Base-by-base conservation (phyloP, 2,888 invertebrate genomes). In the Apamea monoglypha region DNA sequence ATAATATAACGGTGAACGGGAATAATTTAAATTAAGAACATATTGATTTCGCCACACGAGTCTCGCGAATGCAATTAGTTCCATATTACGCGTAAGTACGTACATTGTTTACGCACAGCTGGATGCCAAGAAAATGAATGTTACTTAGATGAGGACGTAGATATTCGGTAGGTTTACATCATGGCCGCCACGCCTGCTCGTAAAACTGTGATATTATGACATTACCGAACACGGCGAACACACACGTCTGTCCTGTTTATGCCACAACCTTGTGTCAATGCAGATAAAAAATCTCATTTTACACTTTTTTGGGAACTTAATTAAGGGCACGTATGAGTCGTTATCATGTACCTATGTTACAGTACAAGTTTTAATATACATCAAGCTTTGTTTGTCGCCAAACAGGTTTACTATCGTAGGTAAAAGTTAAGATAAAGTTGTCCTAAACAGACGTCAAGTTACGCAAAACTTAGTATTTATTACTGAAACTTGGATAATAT, bases 191-290 rank as follows among this genome's bases (percentile, higher is more conserved):
- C 88, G 82, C 83, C 88, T 84, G 44, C 75, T 84, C 85, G 74
- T 87, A 87, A 89, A 87, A 85, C 80, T 72, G 77, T 89, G 85
- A 80, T 85, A 87, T 87, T 87, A 87, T 89, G 88, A 82, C 88
- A 87, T 85, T 82, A 77, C 80, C 66, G 47, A 86, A 75, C 86
- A 88, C 78, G 78, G 80, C 68, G 53, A 86, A 75, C 86, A 88
- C 78, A 86, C 84, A 84, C 75, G 32, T 71, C 70, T 73, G 79
- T 61, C 68, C 40, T 83, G 78, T 87, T 83, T 87, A 78, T 59
- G 74, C 66, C 66, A 36, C 71, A 77, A 61, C 77, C 78, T 85
- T 88, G 68, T 86, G 73, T 85, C 77, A 88, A 85, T 82, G 56
- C n/a, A 77, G 74, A 82, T 88, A 88, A 88, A 88, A 88, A 88